Conservation (phyloP, 2,113 vertebrate species). For the Myanophis thanlyinensis region DNA sequence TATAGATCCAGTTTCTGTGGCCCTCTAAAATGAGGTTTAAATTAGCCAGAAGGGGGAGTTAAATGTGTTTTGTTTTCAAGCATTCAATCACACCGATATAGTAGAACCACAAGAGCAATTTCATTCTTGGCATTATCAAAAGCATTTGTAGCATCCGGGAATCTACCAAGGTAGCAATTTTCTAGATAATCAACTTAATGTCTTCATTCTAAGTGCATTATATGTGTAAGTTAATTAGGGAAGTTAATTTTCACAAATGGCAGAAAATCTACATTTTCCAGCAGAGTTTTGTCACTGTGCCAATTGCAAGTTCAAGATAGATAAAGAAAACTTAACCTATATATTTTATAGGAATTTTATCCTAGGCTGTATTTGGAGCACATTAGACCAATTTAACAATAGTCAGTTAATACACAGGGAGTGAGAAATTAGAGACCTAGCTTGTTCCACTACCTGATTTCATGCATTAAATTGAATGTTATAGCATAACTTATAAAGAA, state of each 20-base stretch:
- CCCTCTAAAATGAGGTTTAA: conserved; percentile 51
- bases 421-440: neutral
- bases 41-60: conserved; percentile 35
- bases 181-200: conserved; percentile 77
- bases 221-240: conserved; percentile 73
- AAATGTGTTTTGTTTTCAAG: conserved; percentile 44
- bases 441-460: neutral
- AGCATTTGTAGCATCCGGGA: conserved; percentile 56
- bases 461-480: neutral
- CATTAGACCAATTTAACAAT: neutral
- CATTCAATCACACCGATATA: conserved; percentile 51
- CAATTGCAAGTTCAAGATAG: conserved; percentile 52
- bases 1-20: conserved; percentile 30
- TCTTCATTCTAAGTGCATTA: conserved; percentile 69
- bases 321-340: neutral
- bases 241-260: conserved; percentile 75
- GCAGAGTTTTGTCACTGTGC: conserved; percentile 44
- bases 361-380: neutral
- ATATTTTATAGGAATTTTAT: neutral
- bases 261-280: conserved; percentile 68
- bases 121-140: conserved; percentile 68
- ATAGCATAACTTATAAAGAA: neutral
- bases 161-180: conserved; percentile 75
- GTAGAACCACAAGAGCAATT: conserved; percentile 66
- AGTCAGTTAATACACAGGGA: neutral